Conservation (phyloP, 35 echinoderm and acorn worm species). For the Ophioderma brevispina region DNA sequence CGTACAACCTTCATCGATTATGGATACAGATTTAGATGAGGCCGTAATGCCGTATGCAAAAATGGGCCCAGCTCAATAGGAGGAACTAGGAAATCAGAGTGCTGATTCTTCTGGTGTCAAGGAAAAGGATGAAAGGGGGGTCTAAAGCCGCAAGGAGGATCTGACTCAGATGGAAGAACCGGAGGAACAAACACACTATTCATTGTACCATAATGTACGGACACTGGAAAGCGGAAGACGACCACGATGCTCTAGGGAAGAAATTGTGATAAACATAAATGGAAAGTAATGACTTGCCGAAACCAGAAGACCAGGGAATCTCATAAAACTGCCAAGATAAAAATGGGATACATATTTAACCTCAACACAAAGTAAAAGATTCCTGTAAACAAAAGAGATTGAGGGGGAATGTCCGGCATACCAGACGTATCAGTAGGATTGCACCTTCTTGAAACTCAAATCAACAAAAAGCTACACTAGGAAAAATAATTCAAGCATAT, state of each 20-base stretch:
- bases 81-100: not conserved
- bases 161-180: not conserved
- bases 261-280: not conserved
- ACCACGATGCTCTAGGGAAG: not conserved
- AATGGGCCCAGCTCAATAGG: conserved; percentile 6
- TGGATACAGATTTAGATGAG: not conserved
- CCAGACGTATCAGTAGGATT: no score
- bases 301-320: no score
- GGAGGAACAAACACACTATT: not conserved
- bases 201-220: conserved; percentile 2
- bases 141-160: not conserved
- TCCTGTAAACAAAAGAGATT: no score
- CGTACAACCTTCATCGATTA: not conserved
- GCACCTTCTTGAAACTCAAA: no score
- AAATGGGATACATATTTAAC: no score
- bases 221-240: not conserved
- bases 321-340: no score
- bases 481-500: no score
- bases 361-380: no score
- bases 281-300: no score
- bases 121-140: not conserved
- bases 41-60: not conserved
- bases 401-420: no score
- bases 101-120: not conserved
- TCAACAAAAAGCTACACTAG: no score